Base-by-base conservation (phyloP, 2,888 invertebrate species). In the Eurois occulta region DNA sequence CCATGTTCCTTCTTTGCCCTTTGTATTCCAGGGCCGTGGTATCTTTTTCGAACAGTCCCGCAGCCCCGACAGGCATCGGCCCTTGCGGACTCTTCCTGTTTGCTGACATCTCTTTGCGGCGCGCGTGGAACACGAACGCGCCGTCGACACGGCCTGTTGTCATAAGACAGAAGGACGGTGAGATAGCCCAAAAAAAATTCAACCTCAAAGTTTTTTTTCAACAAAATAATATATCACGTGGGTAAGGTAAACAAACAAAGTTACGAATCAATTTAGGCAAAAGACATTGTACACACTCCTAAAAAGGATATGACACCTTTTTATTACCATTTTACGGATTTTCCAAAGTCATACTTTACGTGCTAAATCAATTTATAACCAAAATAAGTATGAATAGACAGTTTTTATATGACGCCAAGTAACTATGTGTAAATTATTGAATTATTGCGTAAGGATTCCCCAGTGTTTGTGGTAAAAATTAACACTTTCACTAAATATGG, bases 301-400 rank as follows among this genome's bases (percentile, higher is more conserved):
- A 43, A 10, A 18, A 3, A 24, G 24, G 41, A 28, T 28, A 24
- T 46, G 1, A 32, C 46, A 68, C 16, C 2, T 18, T 66, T 71
- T 71, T 58, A 58, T 32, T 24, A 13, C 4, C 1, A 18, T 67
- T 21, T 72, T 48, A 38, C 16, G 55, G 43, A 21, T 43, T 28
- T 75, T 46, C 16, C 35, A 24, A 58, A 75, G 18, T 35, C 7
- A 28, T 16, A 38, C n/a, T 10, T 32, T 7, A 75, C n/a, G 11
- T 75, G 76, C 21, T 24, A 75, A 75, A 10, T 74, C 5, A 13
- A 43, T 10, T 46, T 24, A 28, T 28, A 7, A 75, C 11, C n/a
- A 75, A 74, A 75, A 28, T 58, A 75, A 75, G 43, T 35, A 75
- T 74, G 75, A 74, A 6, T 58, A 58, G 32, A 46, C 74, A 75